phyloP scores from a whole-genome alignment of 2,113 vertebrate genomes.

The Eretmochelys imbricata region DNA sequence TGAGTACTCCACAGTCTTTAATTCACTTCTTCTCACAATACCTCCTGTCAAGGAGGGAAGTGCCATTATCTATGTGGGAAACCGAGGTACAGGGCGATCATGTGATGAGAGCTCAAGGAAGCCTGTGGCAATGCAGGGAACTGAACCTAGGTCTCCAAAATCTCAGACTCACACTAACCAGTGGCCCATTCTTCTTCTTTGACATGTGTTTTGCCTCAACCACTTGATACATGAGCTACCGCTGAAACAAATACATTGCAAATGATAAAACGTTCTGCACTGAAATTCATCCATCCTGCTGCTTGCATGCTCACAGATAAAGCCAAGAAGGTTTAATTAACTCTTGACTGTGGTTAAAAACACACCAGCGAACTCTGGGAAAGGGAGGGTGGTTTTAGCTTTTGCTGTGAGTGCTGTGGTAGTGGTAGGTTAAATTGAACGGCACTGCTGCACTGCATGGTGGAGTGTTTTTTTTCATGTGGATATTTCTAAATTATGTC shows the following conservation, averaged over 20 bases:
- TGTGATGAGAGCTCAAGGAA: too few species aligned
- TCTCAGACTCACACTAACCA: too few species aligned
- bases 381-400: neutral
- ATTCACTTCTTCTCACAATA: neutral
- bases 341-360: neutral
- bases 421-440: too few species aligned
- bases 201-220: fast-evolving
- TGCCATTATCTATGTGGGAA: neutral
- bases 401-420: neutral
- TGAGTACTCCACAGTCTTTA: neutral
- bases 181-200: neutral
- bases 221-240: neutral
- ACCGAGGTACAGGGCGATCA: too few species aligned
- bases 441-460: too few species aligned
- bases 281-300: neutral
- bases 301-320: neutral
- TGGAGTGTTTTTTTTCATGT: neutral
- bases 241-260: neutral
- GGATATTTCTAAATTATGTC: neutral
- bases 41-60: neutral
- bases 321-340: neutral
- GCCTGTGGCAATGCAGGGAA: too few species aligned
- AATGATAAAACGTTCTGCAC: neutral
- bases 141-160: too few species aligned
- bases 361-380: neutral